Evolutionary conservation across 2,888 invertebrate genomes (phyloP).

Genomic region (Cosmia trapezina): DNA sequence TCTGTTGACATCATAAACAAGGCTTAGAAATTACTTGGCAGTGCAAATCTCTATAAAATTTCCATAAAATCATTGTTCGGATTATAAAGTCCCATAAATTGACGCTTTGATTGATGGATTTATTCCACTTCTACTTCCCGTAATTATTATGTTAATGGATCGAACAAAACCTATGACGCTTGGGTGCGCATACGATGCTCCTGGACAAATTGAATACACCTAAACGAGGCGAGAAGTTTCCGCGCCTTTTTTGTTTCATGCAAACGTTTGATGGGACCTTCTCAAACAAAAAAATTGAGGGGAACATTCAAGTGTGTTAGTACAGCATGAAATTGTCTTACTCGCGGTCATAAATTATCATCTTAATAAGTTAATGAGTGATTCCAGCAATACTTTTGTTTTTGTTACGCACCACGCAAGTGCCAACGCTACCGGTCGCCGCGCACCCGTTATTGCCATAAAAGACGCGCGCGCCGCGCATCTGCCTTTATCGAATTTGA

Average conservation of each 20-base stretch:
- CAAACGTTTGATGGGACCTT: constrained; percentile 56
- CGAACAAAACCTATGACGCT: constrained; percentile 62
- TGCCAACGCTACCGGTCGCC: constrained; percentile 78
- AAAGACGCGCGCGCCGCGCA: constrained; percentile 79
- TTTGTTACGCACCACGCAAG: constrained; percentile 79
- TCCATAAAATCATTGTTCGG: constrained; percentile 66
- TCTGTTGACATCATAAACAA: constrained; percentile 52
- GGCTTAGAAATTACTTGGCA: constrained; percentile 51
- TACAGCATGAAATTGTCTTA: constrained; percentile 84
- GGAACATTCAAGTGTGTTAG: constrained; percentile 70
- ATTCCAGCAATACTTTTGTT: constrained; percentile 86
- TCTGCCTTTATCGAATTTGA: constrained; percentile 90
- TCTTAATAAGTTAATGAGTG: constrained; percentile 90
- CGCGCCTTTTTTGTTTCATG: constrained; percentile 57
- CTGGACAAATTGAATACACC: constrained; percentile 69
- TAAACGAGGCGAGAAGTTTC: constrained; percentile 61
- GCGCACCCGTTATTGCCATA: constrained; percentile 85
- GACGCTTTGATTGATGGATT: constrained; percentile 71
- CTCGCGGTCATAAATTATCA: constrained; percentile 87
- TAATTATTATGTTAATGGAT: constrained; percentile 69
- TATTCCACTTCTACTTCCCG: constrained; percentile 66
- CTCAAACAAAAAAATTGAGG: constrained; percentile 67
- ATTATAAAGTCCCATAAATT: constrained; percentile 66
- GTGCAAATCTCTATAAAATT: constrained; percentile 58
- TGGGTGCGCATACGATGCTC: constrained; percentile 60